A percentile compares a stretch with the other conserved stretches of the same genome.
These are phyloP conservation scores for Eledone cirrhosa DNA, from an alignment of 2,888 invertebrate genomes.

Conservation along the genomic window DNA sequence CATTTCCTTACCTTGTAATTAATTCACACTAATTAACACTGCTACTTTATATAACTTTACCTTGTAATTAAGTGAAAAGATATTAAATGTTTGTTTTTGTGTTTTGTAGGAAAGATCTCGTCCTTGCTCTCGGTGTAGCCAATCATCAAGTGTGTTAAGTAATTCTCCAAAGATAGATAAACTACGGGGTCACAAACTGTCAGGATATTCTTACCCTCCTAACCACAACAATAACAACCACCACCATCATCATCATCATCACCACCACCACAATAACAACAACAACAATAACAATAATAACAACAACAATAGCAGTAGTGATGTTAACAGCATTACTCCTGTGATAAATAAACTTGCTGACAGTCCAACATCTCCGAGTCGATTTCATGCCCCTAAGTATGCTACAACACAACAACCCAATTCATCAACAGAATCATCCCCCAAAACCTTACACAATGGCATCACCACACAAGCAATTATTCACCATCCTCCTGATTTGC, in stretches of 20 bases:
- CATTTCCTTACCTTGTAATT: no score
- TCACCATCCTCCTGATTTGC: conserved; percentile 26
- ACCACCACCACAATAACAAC: not conserved
- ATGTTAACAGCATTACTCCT: not conserved
- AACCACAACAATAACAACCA: not conserved
- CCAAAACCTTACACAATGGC: conserved; percentile 29
- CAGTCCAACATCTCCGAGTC: conserved; percentile 47
- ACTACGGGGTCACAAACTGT: conserved; percentile 42
- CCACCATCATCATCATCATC: not conserved
- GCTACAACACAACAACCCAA: conserved; percentile 24
- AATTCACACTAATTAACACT: no score
- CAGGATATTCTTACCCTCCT: conserved; percentile 4
- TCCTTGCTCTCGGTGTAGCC: conserved; percentile 60
- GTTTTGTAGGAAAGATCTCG: conserved; percentile 55
- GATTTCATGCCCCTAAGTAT: conserved; percentile 40
- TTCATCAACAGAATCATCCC: conserved; percentile 12
- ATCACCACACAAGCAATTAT: conserved; percentile 36
- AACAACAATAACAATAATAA: not conserved
- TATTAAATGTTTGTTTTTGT: no score
- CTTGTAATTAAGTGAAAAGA: no score
- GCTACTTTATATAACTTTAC: no score
- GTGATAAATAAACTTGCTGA: conserved; percentile 36
- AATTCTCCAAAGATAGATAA: conserved; percentile 60
- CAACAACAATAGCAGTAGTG: not conserved
- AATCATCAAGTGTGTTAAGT: conserved; percentile 57